Evolutionary conservation across 2,888 invertebrate species (phyloP).

Genomic region (Terebella lapidaria): DNA sequence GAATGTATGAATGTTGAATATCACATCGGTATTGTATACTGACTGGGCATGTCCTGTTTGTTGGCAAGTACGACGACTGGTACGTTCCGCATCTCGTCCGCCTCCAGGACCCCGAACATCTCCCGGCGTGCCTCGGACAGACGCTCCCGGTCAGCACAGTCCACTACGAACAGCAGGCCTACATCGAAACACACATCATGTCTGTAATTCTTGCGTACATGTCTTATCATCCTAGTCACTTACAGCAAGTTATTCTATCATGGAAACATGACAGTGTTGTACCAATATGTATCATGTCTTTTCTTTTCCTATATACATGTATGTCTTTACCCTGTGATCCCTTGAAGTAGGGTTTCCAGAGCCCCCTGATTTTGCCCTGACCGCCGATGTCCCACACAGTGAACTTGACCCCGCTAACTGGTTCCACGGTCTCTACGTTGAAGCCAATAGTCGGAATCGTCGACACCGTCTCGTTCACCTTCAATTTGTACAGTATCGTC

Average conservation of each 20-base stretch:
- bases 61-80: conserved; percentile 50
- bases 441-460: conserved; percentile 52
- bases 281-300: too few species aligned
- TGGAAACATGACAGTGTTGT: too few species aligned
- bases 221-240: too few species aligned
- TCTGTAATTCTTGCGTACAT: too few species aligned
- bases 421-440: conserved; percentile 48
- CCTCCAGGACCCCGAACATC: conserved; percentile 35
- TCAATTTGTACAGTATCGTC: conserved; percentile 50
- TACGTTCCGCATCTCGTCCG: conserved; percentile 42
- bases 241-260: too few species aligned
- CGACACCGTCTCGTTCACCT: conserved; percentile 44
- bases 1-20: too few species aligned
- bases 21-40: too few species aligned
- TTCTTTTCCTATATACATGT: too few species aligned
- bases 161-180: conserved; percentile 36
- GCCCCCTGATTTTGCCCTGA: conserved; percentile 43
- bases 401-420: conserved; percentile 44
- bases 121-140: conserved; percentile 42
- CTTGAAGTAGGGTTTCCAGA: conserved; percentile 49
- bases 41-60: conserved; percentile 47
- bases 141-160: conserved; percentile 43
- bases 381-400: conserved; percentile 54
- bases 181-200: too few species aligned
- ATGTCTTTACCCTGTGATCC: conserved; percentile 41